Conservation (phyloP, 2,113 vertebrate species). For the Ploceus nigricollis region DNA sequence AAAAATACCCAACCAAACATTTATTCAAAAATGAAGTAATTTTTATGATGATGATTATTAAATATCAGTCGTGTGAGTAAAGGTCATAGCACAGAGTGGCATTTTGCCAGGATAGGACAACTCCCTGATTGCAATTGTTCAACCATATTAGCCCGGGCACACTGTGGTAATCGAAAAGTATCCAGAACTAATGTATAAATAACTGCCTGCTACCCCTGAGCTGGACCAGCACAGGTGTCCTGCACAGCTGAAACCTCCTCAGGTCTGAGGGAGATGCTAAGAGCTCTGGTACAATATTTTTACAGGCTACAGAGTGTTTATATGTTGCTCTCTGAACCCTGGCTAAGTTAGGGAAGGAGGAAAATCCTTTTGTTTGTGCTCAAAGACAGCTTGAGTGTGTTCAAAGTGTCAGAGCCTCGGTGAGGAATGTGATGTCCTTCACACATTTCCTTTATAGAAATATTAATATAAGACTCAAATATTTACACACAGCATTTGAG, state of each 20-base stretch:
- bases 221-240: slow-evolving; percentile 31
- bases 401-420: background rate
- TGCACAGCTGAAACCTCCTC: background rate
- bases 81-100: slow-evolving; percentile 72
- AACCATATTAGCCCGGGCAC: slow-evolving; percentile 73
- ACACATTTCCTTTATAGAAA: background rate
- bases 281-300: background rate
- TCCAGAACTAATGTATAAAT: slow-evolving; percentile 81
- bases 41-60: slow-evolving; percentile 40
- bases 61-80: slow-evolving; percentile 61
- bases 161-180: slow-evolving; percentile 76
- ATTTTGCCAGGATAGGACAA: slow-evolving; percentile 72
- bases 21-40: slow-evolving; percentile 58
- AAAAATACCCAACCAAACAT: background rate
- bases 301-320: background rate
- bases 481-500: background rate
- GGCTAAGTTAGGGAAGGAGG: background rate
- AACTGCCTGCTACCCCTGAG: slow-evolving; percentile 64
- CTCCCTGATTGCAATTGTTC: slow-evolving; percentile 76
- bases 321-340: background rate
- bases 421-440: background rate
- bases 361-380: slow-evolving; percentile 58
- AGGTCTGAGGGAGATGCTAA: background rate
- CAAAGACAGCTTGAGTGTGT: background rate
- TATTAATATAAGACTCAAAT: slow-evolving; percentile 36